Evolutionary conservation across 2,797 vertebrate genomes (phyloP), one percentile per base, ranked within the genome.

Genomic region (Odontamblyopus rebecca): DNA sequence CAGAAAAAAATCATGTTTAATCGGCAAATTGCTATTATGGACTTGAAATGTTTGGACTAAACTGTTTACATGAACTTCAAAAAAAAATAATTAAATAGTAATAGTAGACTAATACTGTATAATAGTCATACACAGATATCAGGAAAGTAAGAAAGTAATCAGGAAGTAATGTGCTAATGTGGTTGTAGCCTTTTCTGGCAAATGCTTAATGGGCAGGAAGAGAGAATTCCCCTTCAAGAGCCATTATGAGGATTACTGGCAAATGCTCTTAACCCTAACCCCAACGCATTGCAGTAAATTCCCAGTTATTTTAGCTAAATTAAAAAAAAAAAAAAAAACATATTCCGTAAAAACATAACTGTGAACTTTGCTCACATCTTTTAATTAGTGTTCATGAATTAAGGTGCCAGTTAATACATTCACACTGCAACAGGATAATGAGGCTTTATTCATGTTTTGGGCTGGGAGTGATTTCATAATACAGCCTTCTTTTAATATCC

Each of bases 401-500:
- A 76, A 62, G 78, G 82, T 80, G 84, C 77, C 86, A 77, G 74
- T 71, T 26, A 60, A 48, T 48, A 1, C 1, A 82, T 86, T 89
- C 87, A 85, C 88, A 89, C 54, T 76, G 88, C 85, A 89, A 88
- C 87, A 70, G 84, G 66, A 73, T 84, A 87, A 86, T 85, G 78
- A 88, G 74, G 81, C 72, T 61, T 71, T 70, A 75, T 70, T 80
- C 71, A 69, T 72, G 60, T 78, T 74, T 66, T 63, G 63, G 73
- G 85, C 59, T 72, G 75, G 23, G 23, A 72, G 75, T 63, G 57
- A 63, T 71, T 56, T 74, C 69, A 48, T 67, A 62, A 73, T 64
- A 69, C 60, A 60, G 77, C 67, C 77, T 68, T 77, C 54, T 71
- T 67, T 70, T 61, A 69, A 80, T 68, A 71, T 57, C 13, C 13